phyloP scores from a whole-genome alignment of 2,797 vertebrate genomes.

The Cephalopachus bancanus region DNA sequence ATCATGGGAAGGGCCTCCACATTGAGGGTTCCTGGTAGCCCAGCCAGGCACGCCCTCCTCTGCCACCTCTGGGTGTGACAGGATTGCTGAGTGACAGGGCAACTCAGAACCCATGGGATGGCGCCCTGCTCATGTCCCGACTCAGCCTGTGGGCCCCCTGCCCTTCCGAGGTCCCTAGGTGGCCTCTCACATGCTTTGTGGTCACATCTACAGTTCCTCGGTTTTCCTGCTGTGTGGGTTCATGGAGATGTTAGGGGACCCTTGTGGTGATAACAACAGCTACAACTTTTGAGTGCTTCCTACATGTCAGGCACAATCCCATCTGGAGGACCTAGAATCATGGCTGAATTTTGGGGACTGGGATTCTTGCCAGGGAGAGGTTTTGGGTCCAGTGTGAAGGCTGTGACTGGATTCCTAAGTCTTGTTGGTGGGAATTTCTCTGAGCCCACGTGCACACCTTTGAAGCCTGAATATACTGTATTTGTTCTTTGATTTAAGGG shows the following conservation, averaged over 20 bases:
- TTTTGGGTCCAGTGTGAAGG: fast-evolving
- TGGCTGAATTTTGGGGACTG: fast-evolving
- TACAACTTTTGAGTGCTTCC: fast-evolving
- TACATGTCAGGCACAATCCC: fast-evolving
- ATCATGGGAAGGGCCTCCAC: conserved; percentile 63
- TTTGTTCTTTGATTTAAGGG: neutral
- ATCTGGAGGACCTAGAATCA: fast-evolving
- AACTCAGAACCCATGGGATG: fast-evolving
- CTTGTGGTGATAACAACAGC: neutral
- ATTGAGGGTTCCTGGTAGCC: conserved; percentile 67
- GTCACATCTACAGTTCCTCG: fast-evolving
- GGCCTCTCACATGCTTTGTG: neutral
- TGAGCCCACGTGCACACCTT: neutral
- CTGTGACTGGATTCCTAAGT: fast-evolving
- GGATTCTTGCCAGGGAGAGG: fast-evolving
- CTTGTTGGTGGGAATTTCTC: neutral
- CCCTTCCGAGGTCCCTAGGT: fast-evolving
- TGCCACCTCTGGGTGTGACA: fast-evolving
- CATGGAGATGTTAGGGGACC: neutral
- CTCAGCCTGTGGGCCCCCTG: fast-evolving
- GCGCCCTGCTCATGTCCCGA: fast-evolving
- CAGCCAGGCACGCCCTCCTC: no score
- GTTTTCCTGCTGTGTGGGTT: fast-evolving
- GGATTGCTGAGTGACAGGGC: neutral
- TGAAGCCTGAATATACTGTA: neutral